A percentile compares a stretch with the other conserved stretches of the same genome.
phyloP scores from a whole-genome alignment of 1,140 invertebrate genomes.

The Drosophila ambigua region DNA sequence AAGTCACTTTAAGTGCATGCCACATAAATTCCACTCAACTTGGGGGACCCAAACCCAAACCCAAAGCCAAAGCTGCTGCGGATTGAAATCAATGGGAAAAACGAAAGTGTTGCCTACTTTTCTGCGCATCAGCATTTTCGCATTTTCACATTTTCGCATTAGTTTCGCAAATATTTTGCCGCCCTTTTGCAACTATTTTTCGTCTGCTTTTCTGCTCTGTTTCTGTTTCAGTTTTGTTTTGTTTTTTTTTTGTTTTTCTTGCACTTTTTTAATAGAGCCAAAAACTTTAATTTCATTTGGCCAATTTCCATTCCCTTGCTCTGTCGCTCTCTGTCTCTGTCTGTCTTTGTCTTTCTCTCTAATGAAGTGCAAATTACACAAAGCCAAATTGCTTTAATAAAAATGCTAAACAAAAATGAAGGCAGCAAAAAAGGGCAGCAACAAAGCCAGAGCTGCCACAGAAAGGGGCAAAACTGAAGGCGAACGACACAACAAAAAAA shows the following conservation, averaged over 20 bases:
- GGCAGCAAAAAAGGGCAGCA: neutral
- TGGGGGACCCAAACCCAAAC: neutral
- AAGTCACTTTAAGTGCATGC: slow-evolving; percentile 71
- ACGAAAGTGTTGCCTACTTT: neutral
- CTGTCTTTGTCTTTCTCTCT: slow-evolving; percentile 17
- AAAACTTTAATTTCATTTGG: slow-evolving; percentile 47
- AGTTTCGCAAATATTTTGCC: too few species aligned
- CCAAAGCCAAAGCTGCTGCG: neutral
- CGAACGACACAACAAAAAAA: neutral
- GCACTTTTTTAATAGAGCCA: neutral
- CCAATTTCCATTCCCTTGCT: slow-evolving; percentile 26
- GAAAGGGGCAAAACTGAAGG: neutral
- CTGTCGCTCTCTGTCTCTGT: slow-evolving; percentile 6
- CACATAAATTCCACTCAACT: slow-evolving; percentile 54
- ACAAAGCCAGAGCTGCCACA: slow-evolving; percentile 1
- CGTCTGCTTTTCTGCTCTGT: slow-evolving; percentile 10
- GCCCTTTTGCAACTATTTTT: too few species aligned
- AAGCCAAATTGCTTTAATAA: slow-evolving; percentile 65
- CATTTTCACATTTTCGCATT: too few species aligned
- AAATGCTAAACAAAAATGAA: slow-evolving; percentile 51
- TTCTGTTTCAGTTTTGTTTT: neutral
- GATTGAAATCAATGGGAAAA: neutral
- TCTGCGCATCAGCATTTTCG: too few species aligned
- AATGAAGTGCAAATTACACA: slow-evolving; percentile 80
- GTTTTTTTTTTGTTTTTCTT: too few species aligned